Evolutionary conservation across 2,888 invertebrate species (phyloP), one percentile per base, ranked within the genome.

Genomic region (Ophioninae sp.): DNA sequence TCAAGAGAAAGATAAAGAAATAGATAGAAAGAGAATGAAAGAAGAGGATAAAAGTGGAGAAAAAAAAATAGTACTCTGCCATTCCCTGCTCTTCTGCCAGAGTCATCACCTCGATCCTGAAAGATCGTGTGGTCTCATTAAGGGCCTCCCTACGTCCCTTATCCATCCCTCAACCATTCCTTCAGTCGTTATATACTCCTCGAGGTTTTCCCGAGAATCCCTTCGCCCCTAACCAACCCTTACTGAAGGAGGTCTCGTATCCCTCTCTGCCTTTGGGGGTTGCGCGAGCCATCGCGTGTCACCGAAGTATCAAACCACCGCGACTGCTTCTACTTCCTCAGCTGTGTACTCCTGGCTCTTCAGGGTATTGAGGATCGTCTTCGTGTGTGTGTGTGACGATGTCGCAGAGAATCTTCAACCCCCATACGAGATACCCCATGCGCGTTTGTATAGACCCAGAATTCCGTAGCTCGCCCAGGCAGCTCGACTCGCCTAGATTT

Each of bases 301-400:
- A 68, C 68, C 68, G 68, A 68, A 68, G 68, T 68, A 68, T 68
- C 68, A 68, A 68, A 68, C 68, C 17, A 1, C 44, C 44, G 44
- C 51, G 68, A 68, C n/a, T n/a, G n/a, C n/a, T n/a, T n/a, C 68
- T 68, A 68, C 68, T 22, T 68, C n/a, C 68, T 68, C 68, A 44
- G 51, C 68, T 51, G 17, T 51, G 51, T 23, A 51, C 23, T n/a
- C 51, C 68, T 51, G 44, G 22, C 68, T 68, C 68, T n/a, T n/a
- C n/a, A n/a, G n/a, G n/a, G n/a, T n/a, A n/a, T n/a, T n/a, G n/a
- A n/a, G n/a, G n/a, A n/a, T n/a, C n/a, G n/a, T n/a, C n/a, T n/a
- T n/a, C n/a, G n/a, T n/a, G n/a, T n/a, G 23, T 68, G 44, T 51
- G 39, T 65, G 17, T 23, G 23, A 22, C 68, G 51, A 51, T 23